Evolutionary conservation across 2,797 vertebrate species (phyloP).

Genomic region (Telmatherina bonti): DNA sequence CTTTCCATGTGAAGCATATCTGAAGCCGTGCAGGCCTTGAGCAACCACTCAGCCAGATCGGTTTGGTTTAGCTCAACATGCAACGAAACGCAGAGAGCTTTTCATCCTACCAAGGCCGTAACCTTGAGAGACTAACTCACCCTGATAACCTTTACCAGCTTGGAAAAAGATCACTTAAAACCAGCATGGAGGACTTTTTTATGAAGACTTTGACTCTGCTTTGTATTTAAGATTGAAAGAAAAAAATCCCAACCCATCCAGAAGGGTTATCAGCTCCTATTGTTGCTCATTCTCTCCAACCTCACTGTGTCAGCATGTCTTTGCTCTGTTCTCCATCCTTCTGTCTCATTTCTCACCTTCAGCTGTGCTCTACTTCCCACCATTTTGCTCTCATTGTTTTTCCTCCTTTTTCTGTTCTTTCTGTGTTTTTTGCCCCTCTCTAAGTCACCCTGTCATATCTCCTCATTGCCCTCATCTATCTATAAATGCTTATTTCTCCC

Average conservation of each 20-base stretch:
- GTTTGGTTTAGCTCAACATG: not conserved
- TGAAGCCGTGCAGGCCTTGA: not conserved
- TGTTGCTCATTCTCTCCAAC: slow-evolving; percentile 16
- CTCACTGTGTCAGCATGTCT: slow-evolving; percentile 15
- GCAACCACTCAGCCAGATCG: not conserved
- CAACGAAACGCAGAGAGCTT: slow-evolving; percentile 5
- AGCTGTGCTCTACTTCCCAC: slow-evolving; percentile 56
- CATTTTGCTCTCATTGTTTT: slow-evolving; percentile 48
- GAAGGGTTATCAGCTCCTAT: slow-evolving; percentile 9
- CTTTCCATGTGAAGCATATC: not conserved
- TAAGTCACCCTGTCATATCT: slow-evolving; percentile 76
- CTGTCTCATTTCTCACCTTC: slow-evolving; percentile 52
- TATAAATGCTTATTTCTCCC: slow-evolving; percentile 72
- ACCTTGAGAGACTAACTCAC: not conserved
- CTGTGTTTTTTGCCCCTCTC: slow-evolving; percentile 43
- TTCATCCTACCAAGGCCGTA: not conserved
- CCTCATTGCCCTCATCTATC: slow-evolving; percentile 72
- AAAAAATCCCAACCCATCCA: slow-evolving; percentile 2
- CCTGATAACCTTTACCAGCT: not conserved
- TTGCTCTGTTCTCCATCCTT: slow-evolving; percentile 12
- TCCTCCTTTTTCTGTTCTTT: slow-evolving; percentile 29
- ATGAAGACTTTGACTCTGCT: not conserved
- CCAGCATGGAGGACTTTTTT: slow-evolving; percentile 8
- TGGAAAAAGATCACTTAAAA: slow-evolving; percentile 3
- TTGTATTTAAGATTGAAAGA: not conserved